phyloP scores from a whole-genome alignment of 2,797 vertebrate species.

The Chiloscyllium punctatum region DNA sequence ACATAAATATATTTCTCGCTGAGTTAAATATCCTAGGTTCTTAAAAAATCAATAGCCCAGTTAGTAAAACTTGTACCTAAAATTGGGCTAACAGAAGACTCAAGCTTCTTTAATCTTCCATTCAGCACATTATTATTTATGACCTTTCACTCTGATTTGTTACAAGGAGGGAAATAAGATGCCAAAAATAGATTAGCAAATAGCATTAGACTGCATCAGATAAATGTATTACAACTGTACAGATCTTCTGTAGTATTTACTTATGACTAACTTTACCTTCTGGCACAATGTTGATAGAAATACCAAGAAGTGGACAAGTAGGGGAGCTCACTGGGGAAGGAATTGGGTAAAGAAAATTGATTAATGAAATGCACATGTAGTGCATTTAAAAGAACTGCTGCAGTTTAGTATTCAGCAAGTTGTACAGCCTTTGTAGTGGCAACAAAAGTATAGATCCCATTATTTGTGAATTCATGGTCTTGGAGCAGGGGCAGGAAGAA shows the following conservation, averaged over 20 bases:
- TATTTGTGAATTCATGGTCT: not conserved
- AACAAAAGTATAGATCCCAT: not conserved
- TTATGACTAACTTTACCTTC: not conserved
- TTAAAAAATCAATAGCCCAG: not conserved
- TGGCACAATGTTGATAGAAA: conserved; percentile 8
- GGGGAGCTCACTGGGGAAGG: not conserved
- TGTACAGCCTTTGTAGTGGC: not conserved
- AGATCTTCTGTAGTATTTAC: conserved; percentile 4
- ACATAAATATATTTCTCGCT: not conserved
- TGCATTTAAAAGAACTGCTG: not conserved
- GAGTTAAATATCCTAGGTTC: not conserved
- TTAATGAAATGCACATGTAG: not conserved
- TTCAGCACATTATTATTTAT: not conserved
- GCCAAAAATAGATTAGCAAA: conserved; percentile 19
- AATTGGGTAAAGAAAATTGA: not conserved
- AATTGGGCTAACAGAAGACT: not conserved
- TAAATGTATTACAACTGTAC: conserved; percentile 27
- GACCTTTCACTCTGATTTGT: not conserved
- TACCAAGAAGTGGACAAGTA: not conserved
- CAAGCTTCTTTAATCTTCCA: not conserved
- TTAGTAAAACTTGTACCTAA: not conserved
- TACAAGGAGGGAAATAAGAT: conserved; percentile 17
- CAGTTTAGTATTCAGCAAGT: not conserved
- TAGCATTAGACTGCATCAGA: conserved; percentile 9
- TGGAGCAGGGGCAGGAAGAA: not conserved